Evolutionary conservation across 1,140 invertebrate genomes (phyloP), one percentile per base, ranked within the genome.

Genomic region (Linepithema humile): DNA sequence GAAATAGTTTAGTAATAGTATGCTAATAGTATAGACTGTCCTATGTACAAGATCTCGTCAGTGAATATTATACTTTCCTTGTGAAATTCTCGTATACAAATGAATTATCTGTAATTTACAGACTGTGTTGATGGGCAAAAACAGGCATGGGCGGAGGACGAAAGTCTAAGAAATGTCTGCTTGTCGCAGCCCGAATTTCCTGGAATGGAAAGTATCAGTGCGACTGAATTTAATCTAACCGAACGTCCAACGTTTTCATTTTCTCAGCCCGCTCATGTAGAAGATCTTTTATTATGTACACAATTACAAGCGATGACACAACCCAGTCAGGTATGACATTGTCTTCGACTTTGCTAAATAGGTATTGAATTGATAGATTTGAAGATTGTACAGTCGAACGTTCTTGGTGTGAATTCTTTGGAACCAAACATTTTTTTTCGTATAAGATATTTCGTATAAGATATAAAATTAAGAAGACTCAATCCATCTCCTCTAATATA

Each of bases 221-320:
- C 84, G 82, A 83, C 85, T 73, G 86, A 87, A 57, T 90, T 94
- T 72, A 91, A 91, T 83, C 84, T 92, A 17, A 89, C 91, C 29
- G 93, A 92, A 55, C 88, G 91, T 67, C 92, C 94, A 32, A 90
- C 93, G 78, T 96, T 96, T 59, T 97, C 96, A 83, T 98, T 98
- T 94, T 99, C 98, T 3, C 98, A 99, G 92, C 98, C 98, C 2
- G 96, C 96, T 35, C 95, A 97, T 80, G 95, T 97, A 57, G 97
- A 98, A 86, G 96, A 99, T 95, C 95, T 99, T 90, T 94, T 99
- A 72, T 93, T 98, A 1, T 96, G 95, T 74, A 96, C 97, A 10
- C 97, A 98, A 94, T 92, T 96, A 62, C 96, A 96, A 92, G 95
- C 95, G 88, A 93, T 93, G 67, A 96, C 95, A 2, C 95, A 95